phyloP scores from a whole-genome alignment of 1,140 invertebrate genomes.

The Spodoptera litura region DNA sequence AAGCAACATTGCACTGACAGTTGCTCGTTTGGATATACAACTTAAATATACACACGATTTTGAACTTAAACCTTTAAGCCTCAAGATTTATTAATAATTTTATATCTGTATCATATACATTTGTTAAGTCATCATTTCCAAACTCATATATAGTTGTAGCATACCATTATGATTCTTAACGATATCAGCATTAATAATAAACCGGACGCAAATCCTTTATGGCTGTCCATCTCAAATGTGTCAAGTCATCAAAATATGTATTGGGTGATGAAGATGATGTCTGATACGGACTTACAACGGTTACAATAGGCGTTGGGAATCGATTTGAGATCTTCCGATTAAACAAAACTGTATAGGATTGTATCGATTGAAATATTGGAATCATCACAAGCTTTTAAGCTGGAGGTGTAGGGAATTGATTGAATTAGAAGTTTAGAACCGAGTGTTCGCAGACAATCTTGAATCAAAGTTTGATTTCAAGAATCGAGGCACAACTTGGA shows the following conservation, averaged over 20 bases:
- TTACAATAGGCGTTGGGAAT: constrained; percentile 70
- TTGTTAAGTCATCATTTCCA: constrained; percentile 14
- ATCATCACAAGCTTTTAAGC: constrained; percentile 45
- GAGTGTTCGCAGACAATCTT: constrained; percentile 4
- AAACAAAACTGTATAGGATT: constrained; percentile 55
- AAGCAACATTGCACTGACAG: constrained; percentile 47
- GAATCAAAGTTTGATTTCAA: background rate
- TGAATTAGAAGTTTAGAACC: background rate
- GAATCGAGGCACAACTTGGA: too few species aligned
- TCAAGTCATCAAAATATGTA: constrained; percentile 68
- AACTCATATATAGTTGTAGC: background rate
- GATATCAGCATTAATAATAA: background rate
- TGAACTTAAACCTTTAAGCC: constrained; percentile 25
- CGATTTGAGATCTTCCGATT: constrained; percentile 68
- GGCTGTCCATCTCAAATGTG: constrained; percentile 57
- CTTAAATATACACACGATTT: constrained; percentile 17
- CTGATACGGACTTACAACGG: constrained; percentile 67
- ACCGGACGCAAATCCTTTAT: background rate
- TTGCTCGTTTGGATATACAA: background rate
- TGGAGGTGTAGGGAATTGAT: constrained; percentile 24
- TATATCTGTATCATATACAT: constrained; percentile 27
- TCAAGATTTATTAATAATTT: constrained; percentile 24
- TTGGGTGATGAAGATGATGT: constrained; percentile 75
- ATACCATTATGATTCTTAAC: constrained; percentile 40
- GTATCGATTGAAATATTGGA: constrained; percentile 52